Conservation (phyloP, 2,113 vertebrate species). For the Oncorhynchus clarkii region DNA sequence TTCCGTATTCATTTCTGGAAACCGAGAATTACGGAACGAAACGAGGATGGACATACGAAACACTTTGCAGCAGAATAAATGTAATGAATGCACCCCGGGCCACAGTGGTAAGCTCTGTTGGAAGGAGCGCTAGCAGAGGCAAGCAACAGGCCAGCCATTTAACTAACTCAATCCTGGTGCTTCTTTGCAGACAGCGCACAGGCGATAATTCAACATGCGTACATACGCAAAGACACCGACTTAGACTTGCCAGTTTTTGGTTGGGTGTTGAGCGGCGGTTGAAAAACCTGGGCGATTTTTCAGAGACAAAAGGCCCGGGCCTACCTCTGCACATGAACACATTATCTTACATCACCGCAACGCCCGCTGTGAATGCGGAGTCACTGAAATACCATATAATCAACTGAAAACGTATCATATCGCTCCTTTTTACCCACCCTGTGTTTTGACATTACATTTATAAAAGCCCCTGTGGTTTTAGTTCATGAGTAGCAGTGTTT, state of each 20-base stretch:
- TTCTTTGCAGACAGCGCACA: background rate
- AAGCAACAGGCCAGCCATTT: background rate
- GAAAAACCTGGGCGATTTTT: background rate
- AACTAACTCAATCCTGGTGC: background rate
- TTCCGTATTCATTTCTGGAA: too few species aligned
- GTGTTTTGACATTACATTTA: slow-evolving; percentile 3
- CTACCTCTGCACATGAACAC: slow-evolving; percentile 22
- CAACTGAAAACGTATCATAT: background rate
- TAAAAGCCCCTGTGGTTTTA: background rate
- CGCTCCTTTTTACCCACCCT: background rate
- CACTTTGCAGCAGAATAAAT: too few species aligned
- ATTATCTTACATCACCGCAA: background rate
- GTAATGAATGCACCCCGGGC: background rate
- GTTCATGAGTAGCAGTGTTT: background rate
- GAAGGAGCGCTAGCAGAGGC: background rate
- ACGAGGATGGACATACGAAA: too few species aligned
- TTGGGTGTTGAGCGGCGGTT: background rate
- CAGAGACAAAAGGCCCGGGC: background rate
- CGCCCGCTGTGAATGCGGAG: background rate
- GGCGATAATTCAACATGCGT: background rate
- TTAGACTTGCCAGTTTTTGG: background rate
- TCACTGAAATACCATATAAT: background rate
- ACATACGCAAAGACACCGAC: background rate
- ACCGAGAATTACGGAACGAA: too few species aligned
- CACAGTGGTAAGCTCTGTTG: background rate